A percentile compares a stretch with the other conserved stretches of the same genome.
Evolutionary conservation across 2,888 invertebrate genomes (phyloP).

Genomic region (Dynastes grantii): DNA sequence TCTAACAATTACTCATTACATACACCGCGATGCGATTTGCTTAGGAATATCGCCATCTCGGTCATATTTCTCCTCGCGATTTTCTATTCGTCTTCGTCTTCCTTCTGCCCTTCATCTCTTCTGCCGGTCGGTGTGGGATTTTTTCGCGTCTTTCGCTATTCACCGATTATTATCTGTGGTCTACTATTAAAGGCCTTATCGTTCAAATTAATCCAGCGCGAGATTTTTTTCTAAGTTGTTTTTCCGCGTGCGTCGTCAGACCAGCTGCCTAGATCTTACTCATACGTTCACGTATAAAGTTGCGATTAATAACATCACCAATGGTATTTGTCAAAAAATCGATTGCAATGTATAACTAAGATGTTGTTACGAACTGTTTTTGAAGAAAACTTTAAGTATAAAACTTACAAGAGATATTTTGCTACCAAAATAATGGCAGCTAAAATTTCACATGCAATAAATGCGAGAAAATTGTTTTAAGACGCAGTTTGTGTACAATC

Average conservation of each 20-base stretch:
- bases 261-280: conserved; percentile 1
- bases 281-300: too few species aligned
- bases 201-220: conserved; percentile 34
- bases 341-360: too few species aligned
- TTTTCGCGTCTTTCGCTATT: conserved; percentile 29
- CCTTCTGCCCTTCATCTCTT: background rate
- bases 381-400: too few species aligned
- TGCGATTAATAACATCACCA: too few species aligned
- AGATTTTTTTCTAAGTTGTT: conserved; percentile 2
- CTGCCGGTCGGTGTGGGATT: conserved; percentile 24
- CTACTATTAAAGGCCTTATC: conserved; percentile 42
- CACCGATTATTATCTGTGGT: conserved; percentile 42
- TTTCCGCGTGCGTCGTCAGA: background rate
- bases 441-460: too few species aligned
- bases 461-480: too few species aligned
- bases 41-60: conserved; percentile 45
- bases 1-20: conserved; percentile 57
- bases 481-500: too few species aligned
- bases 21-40: conserved; percentile 50
- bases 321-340: too few species aligned
- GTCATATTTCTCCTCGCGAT: conserved; percentile 21
- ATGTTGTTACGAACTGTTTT: too few species aligned
- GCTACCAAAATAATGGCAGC: too few species aligned
- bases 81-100: conserved; percentile 26
- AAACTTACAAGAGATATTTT: too few species aligned